Conservation (phyloP, 2,888 invertebrate species). For the Metopia argyrocephala region DNA sequence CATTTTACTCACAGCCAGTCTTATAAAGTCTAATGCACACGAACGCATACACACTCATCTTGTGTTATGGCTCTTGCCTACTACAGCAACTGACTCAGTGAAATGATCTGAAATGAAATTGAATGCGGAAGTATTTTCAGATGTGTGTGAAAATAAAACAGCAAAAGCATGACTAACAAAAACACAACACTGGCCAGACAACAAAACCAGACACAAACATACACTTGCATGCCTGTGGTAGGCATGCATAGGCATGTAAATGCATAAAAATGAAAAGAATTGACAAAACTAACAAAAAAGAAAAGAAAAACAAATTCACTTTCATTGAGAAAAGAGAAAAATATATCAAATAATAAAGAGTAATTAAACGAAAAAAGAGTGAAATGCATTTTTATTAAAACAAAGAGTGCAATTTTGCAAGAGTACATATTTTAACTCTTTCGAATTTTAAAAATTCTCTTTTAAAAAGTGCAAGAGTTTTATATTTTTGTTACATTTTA, state of each 20-base stretch:
- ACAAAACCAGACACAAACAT: slow-evolving; percentile 32
- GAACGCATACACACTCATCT: not conserved
- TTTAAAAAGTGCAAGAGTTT: slow-evolving; percentile 11
- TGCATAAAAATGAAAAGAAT: slow-evolving; percentile 36
- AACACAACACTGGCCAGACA: slow-evolving; percentile 16
- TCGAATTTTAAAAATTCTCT: not conserved
- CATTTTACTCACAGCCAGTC: slow-evolving; percentile 11
- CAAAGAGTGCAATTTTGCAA: not conserved
- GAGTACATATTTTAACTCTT: not conserved
- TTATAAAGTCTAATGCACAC: not conserved
- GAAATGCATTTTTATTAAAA: not conserved
- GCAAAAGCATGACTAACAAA: slow-evolving; percentile 23
- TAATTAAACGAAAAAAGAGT: not conserved
- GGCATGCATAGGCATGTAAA: slow-evolving; percentile 39
- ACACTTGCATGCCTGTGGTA: slow-evolving; percentile 12
- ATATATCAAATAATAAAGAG: not conserved
- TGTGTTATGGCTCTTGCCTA: not conserved
- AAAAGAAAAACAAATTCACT: slow-evolving; percentile 60
- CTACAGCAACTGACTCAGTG: slow-evolving; percentile 41
- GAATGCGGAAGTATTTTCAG: slow-evolving; percentile 66
- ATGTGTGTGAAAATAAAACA: slow-evolving; percentile 31
- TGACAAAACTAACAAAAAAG: slow-evolving; percentile 9
- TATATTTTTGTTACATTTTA: slow-evolving; percentile 5
- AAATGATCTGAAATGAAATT: slow-evolving; percentile 65
- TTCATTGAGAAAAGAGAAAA: slow-evolving; percentile 51